Evolutionary conservation across 2,888 invertebrate genomes (phyloP), one percentile per base, ranked within the genome.

Genomic region (Lasioglossum pauxillum): DNA sequence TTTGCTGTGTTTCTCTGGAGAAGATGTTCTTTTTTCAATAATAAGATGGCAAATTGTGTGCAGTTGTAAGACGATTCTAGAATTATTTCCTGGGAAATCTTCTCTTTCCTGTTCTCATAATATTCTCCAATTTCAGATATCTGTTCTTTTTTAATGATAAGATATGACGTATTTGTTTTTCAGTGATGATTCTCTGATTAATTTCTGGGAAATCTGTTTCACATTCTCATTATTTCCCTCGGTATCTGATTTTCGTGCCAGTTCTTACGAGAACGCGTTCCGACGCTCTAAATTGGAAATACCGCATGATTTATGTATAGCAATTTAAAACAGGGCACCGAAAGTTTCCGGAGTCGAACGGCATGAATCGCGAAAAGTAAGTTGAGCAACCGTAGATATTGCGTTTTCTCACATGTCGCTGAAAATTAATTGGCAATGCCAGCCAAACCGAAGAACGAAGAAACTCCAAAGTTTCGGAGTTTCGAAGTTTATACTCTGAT

Each of bases 401-500:
- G 41, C 27, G 72, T 64, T 23, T 44, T n/a, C 38, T 31, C 64
- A 75, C 75, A 73, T 84, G 84, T 75, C 80, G 60, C 27, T 67
- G 75, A 23, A 38, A 80, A 57, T 80, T 85, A 84, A 84, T 84
- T 78, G 79, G 80, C 44, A 57, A 84, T n/a, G 12, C 60, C 41
- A 7, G 38, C 38, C 12, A 38, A 41, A 41, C n/a, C 41, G n/a
- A 67, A 10, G 23, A 41, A n/a, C 71, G n/a, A 41, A n/a, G 38
- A 71, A 71, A 71, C 41, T 71, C 5, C 38, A 0, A 23, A 12
- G n/a, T n/a, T 23, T 38, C 5, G n/a, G n/a, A 7, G 69, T 38
- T n/a, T 12, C 0, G 71, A 79, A 85, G 67, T 80, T 80, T 44
- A 27, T 49, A 27, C 31, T 64, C 23, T 53, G 64, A 64, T 67